phyloP scores from a whole-genome alignment of 2,113 vertebrate species.

The Empidonax traillii region DNA sequence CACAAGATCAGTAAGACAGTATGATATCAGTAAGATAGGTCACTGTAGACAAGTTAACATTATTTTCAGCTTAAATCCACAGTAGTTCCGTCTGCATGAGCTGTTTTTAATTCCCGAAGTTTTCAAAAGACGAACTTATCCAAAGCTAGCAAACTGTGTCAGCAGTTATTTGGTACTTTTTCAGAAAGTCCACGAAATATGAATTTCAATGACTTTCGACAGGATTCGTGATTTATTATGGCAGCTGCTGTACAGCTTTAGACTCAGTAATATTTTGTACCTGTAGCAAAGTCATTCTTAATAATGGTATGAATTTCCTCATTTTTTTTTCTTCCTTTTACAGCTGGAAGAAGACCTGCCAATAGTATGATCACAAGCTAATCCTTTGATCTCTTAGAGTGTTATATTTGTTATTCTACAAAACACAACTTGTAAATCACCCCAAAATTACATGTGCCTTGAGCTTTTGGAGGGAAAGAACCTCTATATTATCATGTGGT shows the following conservation, averaged over 20 bases:
- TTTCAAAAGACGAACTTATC: not conserved
- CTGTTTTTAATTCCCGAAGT: not conserved
- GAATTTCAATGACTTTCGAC: not conserved
- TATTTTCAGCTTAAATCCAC: not conserved
- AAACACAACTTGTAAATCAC: not conserved
- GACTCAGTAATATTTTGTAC: not conserved
- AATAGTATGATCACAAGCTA: not conserved
- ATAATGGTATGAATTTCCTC: not conserved
- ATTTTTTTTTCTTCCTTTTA: not conserved
- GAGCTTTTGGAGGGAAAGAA: not conserved
- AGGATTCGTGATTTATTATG: not conserved
- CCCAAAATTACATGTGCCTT: not conserved
- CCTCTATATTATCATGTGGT: not conserved
- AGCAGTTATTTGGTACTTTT: not conserved
- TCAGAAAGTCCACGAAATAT: not conserved
- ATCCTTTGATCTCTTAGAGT: not conserved
- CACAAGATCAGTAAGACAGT: not conserved
- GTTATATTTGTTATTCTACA: not conserved
- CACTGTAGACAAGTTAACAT: not conserved
- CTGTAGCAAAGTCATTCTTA: not conserved
- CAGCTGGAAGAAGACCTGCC: not conserved
- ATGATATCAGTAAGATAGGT: not conserved
- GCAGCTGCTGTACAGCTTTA: not conserved
- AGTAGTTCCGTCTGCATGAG: not conserved
- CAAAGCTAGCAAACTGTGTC: not conserved